These are phyloP conservation scores for Reticulitermes speratus DNA, from an alignment of 1,140 invertebrate species.

Conservation along the genomic window DNA sequence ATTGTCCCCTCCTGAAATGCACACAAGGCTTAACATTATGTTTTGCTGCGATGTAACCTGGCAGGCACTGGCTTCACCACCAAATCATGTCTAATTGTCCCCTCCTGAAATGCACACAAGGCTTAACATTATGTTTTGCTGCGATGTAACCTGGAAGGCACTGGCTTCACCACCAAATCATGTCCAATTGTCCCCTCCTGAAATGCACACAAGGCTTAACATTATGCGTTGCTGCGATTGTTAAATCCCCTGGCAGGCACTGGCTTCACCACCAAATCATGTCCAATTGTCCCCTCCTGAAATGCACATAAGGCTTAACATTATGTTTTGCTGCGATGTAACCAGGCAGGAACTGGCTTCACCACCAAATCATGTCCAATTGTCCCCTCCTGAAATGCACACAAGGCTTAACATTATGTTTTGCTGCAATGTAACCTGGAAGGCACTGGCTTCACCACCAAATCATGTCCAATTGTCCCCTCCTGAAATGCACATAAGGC, in stretches of 20 bases:
- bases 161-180: slow-evolving; percentile 80
- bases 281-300: slow-evolving; percentile 88
- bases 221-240: no score
- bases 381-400: slow-evolving; percentile 75
- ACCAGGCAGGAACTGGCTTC: slow-evolving; percentile 74
- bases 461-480: slow-evolving; percentile 83
- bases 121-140: neutral
- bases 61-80: slow-evolving; percentile 82
- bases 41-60: slow-evolving; percentile 39
- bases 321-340: neutral
- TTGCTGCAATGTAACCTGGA: slow-evolving; percentile 46
- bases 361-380: slow-evolving; percentile 86
- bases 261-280: slow-evolving; percentile 82
- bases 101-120: slow-evolving; percentile 65
- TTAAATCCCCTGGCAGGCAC: slow-evolving; percentile 73
- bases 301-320: slow-evolving; percentile 38
- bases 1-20: slow-evolving; percentile 82
- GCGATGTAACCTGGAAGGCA: slow-evolving; percentile 61
- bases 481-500: slow-evolving; percentile 61
- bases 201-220: slow-evolving; percentile 39
- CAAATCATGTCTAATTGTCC: slow-evolving; percentile 83
- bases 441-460: slow-evolving; percentile 83
- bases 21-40: slow-evolving; percentile 27
- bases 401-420: neutral
- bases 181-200: slow-evolving; percentile 90